These are phyloP conservation scores for Caloenas nicobarica DNA, from an alignment of 2,113 vertebrate species.

Conservation along the genomic window DNA sequence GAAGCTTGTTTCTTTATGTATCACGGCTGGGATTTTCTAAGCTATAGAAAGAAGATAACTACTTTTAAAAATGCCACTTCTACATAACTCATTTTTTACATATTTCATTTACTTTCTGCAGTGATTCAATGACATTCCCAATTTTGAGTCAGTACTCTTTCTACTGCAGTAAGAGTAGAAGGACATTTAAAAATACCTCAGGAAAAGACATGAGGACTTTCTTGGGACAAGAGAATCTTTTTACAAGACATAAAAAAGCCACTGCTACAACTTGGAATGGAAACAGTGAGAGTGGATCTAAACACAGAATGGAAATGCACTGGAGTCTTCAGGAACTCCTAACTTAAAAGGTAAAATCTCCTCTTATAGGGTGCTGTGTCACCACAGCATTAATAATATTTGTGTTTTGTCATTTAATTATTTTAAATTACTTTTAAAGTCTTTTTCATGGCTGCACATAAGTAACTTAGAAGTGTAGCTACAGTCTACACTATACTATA, in stretches of 20 bases:
- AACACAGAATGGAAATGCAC: background rate
- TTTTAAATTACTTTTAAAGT: background rate
- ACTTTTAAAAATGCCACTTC: background rate
- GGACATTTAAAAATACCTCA: background rate
- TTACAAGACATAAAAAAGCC: background rate
- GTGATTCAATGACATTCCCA: background rate
- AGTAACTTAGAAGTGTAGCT: background rate
- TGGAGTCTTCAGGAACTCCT: background rate
- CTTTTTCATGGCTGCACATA: background rate
- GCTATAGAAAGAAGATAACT: background rate
- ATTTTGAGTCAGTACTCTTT: background rate
- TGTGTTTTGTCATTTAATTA: background rate
- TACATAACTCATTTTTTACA: background rate
- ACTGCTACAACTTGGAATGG: background rate
- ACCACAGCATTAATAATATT: background rate
- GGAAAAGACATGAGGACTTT: background rate
- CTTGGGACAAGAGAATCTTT: background rate
- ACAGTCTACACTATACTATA: background rate
- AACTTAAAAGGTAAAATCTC: background rate
- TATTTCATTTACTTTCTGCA: background rate
- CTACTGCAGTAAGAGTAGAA: background rate
- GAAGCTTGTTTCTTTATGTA: background rate
- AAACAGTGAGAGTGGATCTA: background rate
- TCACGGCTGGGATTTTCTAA: background rate
- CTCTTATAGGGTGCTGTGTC: background rate